These are phyloP conservation scores for Frankliniella intonsa DNA, from an alignment of 2,888 invertebrate species.

Conservation along the genomic window DNA sequence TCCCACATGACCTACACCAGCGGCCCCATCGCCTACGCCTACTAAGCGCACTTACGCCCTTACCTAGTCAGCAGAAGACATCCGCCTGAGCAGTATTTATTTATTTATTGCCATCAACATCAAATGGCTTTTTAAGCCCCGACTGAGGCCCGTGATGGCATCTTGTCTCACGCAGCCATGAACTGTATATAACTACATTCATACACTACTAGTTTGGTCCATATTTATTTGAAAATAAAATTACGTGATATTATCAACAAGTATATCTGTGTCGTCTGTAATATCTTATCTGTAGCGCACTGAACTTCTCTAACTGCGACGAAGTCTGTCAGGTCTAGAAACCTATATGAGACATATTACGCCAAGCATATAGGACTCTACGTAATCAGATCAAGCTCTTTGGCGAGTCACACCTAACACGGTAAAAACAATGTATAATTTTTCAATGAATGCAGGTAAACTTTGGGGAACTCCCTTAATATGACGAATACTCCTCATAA, in stretches of 20 bases:
- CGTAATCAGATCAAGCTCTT: too few species aligned
- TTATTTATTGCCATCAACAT: background rate
- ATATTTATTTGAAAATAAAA: slow-evolving; percentile 15
- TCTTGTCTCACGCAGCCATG: background rate
- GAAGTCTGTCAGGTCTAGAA: too few species aligned
- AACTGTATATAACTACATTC: background rate
- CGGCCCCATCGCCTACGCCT: slow-evolving; percentile 35
- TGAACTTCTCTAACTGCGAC: too few species aligned
- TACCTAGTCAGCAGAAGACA: background rate
- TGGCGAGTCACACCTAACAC: too few species aligned
- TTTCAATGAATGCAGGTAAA: too few species aligned
- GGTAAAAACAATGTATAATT: too few species aligned
- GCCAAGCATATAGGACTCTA: too few species aligned
- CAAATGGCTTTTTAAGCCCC: background rate
- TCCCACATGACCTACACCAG: slow-evolving; percentile 39
- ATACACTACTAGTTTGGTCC: background rate
- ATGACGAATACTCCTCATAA: too few species aligned
- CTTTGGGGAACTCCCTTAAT: too few species aligned
- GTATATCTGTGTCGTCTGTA: background rate
- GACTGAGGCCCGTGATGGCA: background rate
- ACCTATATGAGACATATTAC: too few species aligned
- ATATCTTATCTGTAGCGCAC: too few species aligned
- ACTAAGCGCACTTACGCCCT: background rate
- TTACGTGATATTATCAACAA: background rate
- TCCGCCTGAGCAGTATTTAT: background rate